Base-by-base conservation (phyloP, 2,888 invertebrate species). In the Oxyteleia sp. region DNA sequence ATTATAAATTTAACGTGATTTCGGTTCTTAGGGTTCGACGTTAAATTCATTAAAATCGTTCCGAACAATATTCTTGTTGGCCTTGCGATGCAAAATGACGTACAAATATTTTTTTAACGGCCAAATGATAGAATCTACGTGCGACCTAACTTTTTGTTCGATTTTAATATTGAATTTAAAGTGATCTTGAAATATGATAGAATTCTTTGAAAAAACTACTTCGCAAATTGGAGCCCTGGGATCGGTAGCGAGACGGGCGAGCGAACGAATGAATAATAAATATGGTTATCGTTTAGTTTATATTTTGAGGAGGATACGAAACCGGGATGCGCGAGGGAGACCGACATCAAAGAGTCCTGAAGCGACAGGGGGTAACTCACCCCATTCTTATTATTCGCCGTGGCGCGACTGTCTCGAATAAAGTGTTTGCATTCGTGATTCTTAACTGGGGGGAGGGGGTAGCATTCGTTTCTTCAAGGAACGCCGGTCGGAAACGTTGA, bases 251-350 rank as follows among this genome's bases (percentile, higher is more conserved):
- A 71, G 81, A 81, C 86, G 84, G 86, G 84, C 87, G 90, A 89
- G 89, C 89, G 89, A 93, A 93, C 94, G 94, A 94, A 94, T 94
- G 94, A 95, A 95, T 95, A 94, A 95, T 95, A 94, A 94, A 95
- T 94, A 94, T 91, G 94, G 94, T 95, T 95, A 94, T 94, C 94
- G 94, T 94, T 94, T 94, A 94, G 94, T 94, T 94, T 94, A 94
- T 94, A 95, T 94, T 94, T 94, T 94, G 94, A 93, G 94, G 94
- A 93, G 94, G 93, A 93, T 93, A 93, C 92, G 93, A 93, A 92
- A 93, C 91, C 61, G 75, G 80, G 75, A 63, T 63, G 38, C 47
- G 84, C 84, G 38, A 74, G 82, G 83, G 87, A 85, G 82, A 85
- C 76, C 63, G 89, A 89, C 90, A 91, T 91, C 90, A 90, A 91